phyloP scores from a whole-genome alignment of 2,888 invertebrate genomes.

The Rhimphoctona megacephalus region DNA sequence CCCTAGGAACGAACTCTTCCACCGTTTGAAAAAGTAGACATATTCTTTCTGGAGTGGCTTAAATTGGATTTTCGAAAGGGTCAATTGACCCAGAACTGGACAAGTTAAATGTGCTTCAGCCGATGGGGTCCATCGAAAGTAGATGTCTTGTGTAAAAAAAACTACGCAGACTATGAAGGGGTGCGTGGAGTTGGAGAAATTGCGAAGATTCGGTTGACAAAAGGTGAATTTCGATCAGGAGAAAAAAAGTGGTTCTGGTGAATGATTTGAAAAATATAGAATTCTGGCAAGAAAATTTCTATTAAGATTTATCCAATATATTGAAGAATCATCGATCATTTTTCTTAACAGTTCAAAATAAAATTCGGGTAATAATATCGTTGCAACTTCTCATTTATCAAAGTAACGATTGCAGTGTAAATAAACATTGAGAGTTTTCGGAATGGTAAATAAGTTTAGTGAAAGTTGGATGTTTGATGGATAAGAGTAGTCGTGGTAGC shows the following conservation, averaged over 20 bases:
- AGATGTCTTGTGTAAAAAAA: slow-evolving; percentile 6
- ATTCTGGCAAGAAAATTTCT: not conserved
- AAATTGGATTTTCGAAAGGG: slow-evolving; percentile 26
- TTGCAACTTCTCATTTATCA: not conserved
- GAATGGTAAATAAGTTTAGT: not conserved
- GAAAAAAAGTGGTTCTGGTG: not conserved
- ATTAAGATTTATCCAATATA: not conserved
- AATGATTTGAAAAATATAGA: not conserved
- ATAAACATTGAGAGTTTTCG: slow-evolving; percentile 33
- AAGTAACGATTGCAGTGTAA: not conserved
- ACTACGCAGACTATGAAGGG: not conserved
- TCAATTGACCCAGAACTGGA: slow-evolving; percentile 33
- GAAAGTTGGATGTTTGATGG: not conserved
- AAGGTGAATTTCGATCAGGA: not conserved
- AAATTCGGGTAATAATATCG: not conserved
- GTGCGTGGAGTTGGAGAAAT: slow-evolving; percentile 2
- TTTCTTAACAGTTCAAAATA: not conserved
- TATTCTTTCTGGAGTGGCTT: slow-evolving; percentile 8
- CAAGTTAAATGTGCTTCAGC: slow-evolving; percentile 24
- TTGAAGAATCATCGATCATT: not conserved
- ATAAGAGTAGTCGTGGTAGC: not conserved
- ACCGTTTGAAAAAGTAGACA: slow-evolving; percentile 1
- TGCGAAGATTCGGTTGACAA: not conserved
- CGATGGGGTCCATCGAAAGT: slow-evolving; percentile 20
- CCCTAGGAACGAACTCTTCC: not conserved